Percentiles rank a stretch among this genome's conserved stretches.
Evolutionary conservation across 2,797 vertebrate species (phyloP).

Genomic region (Crotalus adamanteus): DNA sequence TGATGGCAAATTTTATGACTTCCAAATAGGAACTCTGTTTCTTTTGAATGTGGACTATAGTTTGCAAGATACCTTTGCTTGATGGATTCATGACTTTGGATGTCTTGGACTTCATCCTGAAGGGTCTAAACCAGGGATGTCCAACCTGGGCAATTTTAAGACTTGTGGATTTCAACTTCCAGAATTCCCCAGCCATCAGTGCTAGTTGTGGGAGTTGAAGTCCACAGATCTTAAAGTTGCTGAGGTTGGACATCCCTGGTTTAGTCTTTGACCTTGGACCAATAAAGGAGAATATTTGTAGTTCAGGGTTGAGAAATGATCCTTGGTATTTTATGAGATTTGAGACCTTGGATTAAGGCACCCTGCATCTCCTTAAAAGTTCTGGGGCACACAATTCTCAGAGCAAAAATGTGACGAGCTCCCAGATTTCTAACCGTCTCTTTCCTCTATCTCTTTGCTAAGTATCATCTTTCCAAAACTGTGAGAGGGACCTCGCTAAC

Average conservation of each 20-base stretch:
- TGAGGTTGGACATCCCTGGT: background rate
- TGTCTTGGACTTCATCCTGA: background rate
- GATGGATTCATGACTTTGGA: background rate
- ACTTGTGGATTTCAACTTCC: background rate
- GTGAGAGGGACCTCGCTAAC: no score
- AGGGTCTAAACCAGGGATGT: background rate
- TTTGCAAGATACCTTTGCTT: background rate
- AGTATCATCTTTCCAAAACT: background rate
- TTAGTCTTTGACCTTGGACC: background rate
- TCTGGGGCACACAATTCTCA: background rate
- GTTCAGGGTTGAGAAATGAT: background rate
- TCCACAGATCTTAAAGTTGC: background rate
- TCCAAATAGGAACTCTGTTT: background rate
- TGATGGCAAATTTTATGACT: background rate
- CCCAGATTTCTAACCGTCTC: background rate
- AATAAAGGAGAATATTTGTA: background rate
- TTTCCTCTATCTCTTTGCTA: background rate
- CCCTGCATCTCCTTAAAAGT: background rate
- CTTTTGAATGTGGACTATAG: background rate
- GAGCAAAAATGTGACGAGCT: background rate
- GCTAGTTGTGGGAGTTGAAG: background rate
- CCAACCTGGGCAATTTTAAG: background rate
- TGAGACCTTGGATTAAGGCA: background rate
- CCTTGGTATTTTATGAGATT: background rate
- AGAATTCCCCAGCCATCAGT: background rate